Evolutionary conservation across 2,113 vertebrate genomes (phyloP).

Genomic region (Oreocharis arfaki): DNA sequence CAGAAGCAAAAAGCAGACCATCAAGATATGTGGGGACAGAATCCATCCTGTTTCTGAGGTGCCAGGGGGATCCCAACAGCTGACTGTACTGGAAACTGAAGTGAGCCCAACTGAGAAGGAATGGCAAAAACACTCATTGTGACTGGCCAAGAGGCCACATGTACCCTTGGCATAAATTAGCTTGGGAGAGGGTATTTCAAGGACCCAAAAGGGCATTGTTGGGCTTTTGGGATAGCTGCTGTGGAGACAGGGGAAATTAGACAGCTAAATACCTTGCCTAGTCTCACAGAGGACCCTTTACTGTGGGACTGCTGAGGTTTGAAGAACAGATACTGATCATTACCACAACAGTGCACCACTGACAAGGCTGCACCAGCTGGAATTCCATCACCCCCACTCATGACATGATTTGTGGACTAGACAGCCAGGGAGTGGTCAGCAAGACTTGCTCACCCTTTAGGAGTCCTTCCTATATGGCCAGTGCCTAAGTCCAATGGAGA

Average conservation of each 20-base stretch:
- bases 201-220: not conserved
- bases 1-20: not conserved
- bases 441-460: accelerated
- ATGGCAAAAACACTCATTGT: not conserved
- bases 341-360: not conserved
- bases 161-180: not conserved
- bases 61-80: not conserved
- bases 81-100: not conserved
- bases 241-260: not conserved
- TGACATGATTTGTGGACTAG: not conserved
- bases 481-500: not conserved
- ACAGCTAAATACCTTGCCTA: not conserved
- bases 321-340: not conserved
- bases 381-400: not conserved
- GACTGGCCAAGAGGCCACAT: not conserved
- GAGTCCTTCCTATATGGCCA: not conserved
- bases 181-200: not conserved
- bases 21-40: not conserved
- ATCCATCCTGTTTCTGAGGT: not conserved
- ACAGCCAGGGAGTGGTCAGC: not conserved
- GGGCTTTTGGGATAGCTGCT: not conserved
- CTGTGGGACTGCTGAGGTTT: not conserved
- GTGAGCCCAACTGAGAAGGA: not conserved
- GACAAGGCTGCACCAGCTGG: not conserved
- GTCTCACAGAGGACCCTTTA: not conserved